Evolutionary conservation across 1,140 invertebrate genomes (phyloP), one percentile per base, ranked within the genome.

Genomic region (Argopecten irradians): DNA sequence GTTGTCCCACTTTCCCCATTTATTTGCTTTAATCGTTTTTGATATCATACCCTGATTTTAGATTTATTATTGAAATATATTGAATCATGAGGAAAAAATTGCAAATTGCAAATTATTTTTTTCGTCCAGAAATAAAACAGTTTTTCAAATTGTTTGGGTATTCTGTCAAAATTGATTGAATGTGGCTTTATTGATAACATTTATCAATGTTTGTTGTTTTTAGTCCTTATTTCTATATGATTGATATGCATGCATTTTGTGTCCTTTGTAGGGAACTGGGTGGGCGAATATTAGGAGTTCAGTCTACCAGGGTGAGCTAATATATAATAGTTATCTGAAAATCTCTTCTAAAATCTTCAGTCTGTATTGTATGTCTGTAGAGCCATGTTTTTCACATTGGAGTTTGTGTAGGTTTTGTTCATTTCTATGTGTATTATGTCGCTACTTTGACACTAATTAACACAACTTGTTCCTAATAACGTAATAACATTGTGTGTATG

Each of bases 191-290:
- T 71, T 16, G 16, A 28, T 28, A 28, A 71, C 5, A 71, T 28
- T 71, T 71, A 5, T 71, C 55, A 71, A 11, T 71, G 14, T 28
- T 28, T 5, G 5, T n/a, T 5, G 5, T n/a, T 28, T n/a, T 28
- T 28, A 5, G 8, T 46, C 19, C 9, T 46, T 19, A 16, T 46
- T 46, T 46, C 43, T 46, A n/a, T n/a, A 28, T 71, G 55, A 71
- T 71, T 71, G 55, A 71, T 28, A 28, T 71, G 55, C 55, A 71
- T 71, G 55, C 55, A 16, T 86, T 86, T 35, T 85, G 85, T 90
- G 82, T 91, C 83, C 91, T 87, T 91, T 92, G 89, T 92, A 94
- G 94, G 92, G 93, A 94, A 86, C 89, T 93, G 87, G 93, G 93
- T 90, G 94, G 94, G 86, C 87, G 91, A 92, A 86, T 93, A 86